Evolutionary conservation across 2,113 vertebrate species (phyloP), one percentile per base, ranked within the genome.

Genomic region (Psettodes erumei): DNA sequence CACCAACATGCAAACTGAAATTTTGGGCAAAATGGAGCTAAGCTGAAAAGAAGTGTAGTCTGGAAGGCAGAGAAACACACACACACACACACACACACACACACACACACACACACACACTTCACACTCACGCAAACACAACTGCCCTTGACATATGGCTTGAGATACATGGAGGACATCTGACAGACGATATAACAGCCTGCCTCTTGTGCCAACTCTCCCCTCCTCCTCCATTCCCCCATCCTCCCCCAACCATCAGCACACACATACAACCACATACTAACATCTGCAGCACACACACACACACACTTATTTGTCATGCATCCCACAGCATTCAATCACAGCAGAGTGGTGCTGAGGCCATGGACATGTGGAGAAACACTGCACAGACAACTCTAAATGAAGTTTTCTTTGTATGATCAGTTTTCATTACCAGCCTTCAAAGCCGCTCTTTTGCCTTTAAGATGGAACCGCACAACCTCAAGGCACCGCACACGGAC

Each of bases 81-180:
- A n/a, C 18, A 18, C 56, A 71, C 23, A 30, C 48, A 69, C 10
- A 42, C 48, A 13, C 48, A n/a, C 55, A 25, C n/a, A 21, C 11
- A 21, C 47, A 67, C 18, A 23, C 37, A 69, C 7, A 25, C 9
- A 21, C 33, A n/a, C 45, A 12, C 13, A 13, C 48, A 19, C 42
- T 11, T 48, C 21, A 42, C 70, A 51, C 47, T 23, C 8, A 10
- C 38, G 47, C 42, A 70, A 21, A 30, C 70, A 63, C 25, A n/a
- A 32, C 51, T 54, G 77, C 59, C 62, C 85, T 80, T 85, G 74
- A 83, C 78, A 79, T 53, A 69, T 62, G 65, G 51, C 43, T 79
- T 54, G 51, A 77, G 69, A 81, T 59, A 65, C 72, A 55, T 2
- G 15, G 51, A 84, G 73, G 76, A 81, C 71, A 76, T 87, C 64